These are phyloP conservation scores for Anolis apletophallus DNA, from an alignment of 2,797 vertebrate genomes.

Conservation along the genomic window DNA sequence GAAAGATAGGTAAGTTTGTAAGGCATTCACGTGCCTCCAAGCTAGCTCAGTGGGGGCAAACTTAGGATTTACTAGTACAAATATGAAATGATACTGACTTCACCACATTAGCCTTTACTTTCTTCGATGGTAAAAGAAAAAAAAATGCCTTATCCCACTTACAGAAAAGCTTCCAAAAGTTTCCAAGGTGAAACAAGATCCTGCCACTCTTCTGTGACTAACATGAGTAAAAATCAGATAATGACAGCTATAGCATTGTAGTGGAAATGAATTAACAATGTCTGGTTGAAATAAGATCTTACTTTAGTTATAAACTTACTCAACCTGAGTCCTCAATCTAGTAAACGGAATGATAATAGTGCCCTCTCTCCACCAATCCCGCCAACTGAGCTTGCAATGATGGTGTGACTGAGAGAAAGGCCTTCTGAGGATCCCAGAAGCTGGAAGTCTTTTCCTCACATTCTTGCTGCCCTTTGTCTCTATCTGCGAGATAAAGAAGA, in stretches of 20 bases:
- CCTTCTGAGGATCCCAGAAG: no score
- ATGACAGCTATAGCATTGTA: neutral
- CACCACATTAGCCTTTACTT: neutral
- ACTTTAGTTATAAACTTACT: neutral
- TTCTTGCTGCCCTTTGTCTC: constrained; percentile 6
- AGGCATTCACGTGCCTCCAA: neutral
- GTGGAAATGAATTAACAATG: neutral
- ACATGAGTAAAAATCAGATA: neutral
- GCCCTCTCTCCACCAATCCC: no score
- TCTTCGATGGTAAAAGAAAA: neutral
- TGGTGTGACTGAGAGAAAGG: no score
- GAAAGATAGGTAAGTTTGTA: neutral
- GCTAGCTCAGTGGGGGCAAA: neutral
- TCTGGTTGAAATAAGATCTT: neutral
- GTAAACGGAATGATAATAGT: neutral
- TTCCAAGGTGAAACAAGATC: neutral
- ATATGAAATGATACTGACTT: neutral
- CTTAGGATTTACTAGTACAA: neutral
- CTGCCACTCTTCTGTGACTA: neutral
- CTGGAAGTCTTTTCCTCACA: neutral
- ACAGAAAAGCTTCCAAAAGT: neutral
- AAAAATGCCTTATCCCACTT: neutral
- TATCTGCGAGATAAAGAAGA: neutral
- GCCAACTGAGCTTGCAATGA: no score
- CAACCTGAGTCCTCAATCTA: neutral